Conservation (phyloP, 2,888 invertebrate species). For the Cheilosia pagana region DNA sequence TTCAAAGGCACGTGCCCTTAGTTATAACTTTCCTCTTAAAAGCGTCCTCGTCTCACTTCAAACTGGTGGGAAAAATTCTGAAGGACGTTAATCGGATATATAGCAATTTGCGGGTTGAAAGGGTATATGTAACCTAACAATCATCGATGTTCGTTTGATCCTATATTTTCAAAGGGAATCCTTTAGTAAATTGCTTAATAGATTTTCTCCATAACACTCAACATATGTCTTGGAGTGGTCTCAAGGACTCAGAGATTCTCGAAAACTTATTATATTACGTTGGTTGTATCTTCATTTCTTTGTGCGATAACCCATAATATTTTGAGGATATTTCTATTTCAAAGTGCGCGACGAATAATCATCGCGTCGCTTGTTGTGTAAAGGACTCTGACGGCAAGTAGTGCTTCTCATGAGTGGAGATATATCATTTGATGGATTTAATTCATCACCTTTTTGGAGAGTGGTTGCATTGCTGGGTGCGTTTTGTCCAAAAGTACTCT, state of each 20-base stretch:
- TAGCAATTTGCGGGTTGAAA: background rate
- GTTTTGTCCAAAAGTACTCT: too few species aligned
- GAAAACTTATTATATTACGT: too few species aligned
- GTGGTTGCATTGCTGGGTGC: too few species aligned
- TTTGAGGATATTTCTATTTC: too few species aligned
- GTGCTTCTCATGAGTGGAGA: too few species aligned
- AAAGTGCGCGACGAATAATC: too few species aligned
- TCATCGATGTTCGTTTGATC: conserved; percentile 8
- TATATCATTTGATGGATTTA: too few species aligned
- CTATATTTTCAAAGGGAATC: background rate
- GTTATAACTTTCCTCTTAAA: background rate
- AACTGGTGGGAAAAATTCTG: background rate
- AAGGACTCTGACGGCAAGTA: too few species aligned
- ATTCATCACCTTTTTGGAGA: too few species aligned
- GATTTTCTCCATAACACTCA: background rate
- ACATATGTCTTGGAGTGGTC: background rate
- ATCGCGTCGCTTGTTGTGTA: too few species aligned
- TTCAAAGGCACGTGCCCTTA: background rate
- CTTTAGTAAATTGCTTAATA: conserved; percentile 1
- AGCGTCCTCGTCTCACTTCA: background rate
- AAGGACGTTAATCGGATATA: background rate
- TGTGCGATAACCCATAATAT: background rate
- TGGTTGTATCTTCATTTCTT: background rate
- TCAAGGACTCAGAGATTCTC: background rate
- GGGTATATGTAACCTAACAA: background rate